phyloP scores from a whole-genome alignment of 2,113 vertebrate species.

The Takifugu flavidus region DNA sequence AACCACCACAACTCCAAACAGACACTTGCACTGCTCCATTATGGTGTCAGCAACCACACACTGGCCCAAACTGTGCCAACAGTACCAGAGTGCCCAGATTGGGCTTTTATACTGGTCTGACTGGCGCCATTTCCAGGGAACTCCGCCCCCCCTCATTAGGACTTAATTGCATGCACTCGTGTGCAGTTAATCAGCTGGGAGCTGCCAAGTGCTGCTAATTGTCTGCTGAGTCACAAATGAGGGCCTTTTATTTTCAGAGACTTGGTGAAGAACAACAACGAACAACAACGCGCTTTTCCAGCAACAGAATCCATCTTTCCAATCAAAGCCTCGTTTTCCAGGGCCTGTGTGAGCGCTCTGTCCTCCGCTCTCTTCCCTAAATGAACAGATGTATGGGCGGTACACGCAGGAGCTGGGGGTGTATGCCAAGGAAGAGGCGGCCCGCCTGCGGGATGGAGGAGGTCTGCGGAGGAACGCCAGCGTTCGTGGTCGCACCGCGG shows the following conservation, averaged over 20 bases:
- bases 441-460: conserved; percentile 86
- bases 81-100: fast-evolving
- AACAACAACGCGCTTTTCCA: no score
- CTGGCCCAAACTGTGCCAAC: conserved; percentile 10
- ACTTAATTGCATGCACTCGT: conserved; percentile 50
- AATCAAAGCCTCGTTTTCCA: conserved; percentile 1
- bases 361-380: conserved; percentile 1
- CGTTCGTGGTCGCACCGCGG: conserved; percentile 69
- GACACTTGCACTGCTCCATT: conserved; percentile 40
- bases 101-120: conserved; percentile 46
- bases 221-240: conserved; percentile 37
- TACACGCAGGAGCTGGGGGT: conserved; percentile 95
- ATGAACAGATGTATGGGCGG: conserved; percentile 90
- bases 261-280: background rate
- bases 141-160: conserved; percentile 47
- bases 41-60: conserved; percentile 6
- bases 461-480: conserved; percentile 71
- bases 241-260: conserved; percentile 5
- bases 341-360: conserved; percentile 25
- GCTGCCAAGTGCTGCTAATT: conserved; percentile 58
- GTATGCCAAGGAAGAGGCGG: conserved; percentile 94
- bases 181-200: conserved; percentile 54
- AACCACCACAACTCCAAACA: conserved; percentile 28
- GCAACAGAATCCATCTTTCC: background rate
- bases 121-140: conserved; percentile 1